phyloP scores from a whole-genome alignment of 2,113 vertebrate species.

The Dipodomys spectabilis region DNA sequence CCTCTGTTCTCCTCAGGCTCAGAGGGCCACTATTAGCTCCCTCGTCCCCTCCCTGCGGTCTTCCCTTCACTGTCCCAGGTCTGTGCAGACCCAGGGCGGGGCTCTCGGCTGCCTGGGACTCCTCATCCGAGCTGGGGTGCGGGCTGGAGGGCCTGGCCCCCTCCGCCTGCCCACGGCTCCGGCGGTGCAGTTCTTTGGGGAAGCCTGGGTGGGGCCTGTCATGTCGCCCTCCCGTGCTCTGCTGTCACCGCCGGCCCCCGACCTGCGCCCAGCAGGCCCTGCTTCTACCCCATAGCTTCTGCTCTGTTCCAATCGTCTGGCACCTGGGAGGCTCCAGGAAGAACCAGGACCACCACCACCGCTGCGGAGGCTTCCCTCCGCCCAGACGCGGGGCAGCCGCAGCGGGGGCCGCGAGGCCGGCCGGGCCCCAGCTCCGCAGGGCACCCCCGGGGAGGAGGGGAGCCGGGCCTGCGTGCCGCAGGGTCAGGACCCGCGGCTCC shows the following conservation, averaged over 20 bases:
- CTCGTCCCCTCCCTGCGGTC: not conserved
- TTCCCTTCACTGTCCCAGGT: no score
- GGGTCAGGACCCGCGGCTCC: not conserved
- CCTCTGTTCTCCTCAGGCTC: not conserved
- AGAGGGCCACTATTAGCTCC: no score
- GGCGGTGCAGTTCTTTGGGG: not conserved
- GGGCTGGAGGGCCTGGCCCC: no score
- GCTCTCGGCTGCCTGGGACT: not conserved
- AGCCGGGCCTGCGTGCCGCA: not conserved
- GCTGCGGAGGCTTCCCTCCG: no score
- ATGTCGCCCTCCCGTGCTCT: not conserved
- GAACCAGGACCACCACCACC: no score
- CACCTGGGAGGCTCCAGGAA: no score
- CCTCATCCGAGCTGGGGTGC: not conserved
- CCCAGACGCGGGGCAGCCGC: not conserved
- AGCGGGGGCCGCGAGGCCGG: not conserved
- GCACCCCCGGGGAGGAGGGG: no score
- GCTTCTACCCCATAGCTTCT: not conserved
- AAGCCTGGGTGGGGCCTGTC: not conserved
- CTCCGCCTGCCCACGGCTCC: not conserved
- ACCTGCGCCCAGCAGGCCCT: not conserved
- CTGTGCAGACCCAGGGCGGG: not conserved
- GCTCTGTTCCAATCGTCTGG: not conserved
- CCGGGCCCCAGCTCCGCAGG: fast-evolving
- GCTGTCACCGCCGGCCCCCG: not conserved